Conservation (phyloP, 2,113 vertebrate genomes). For the Danionella cerebrum region DNA sequence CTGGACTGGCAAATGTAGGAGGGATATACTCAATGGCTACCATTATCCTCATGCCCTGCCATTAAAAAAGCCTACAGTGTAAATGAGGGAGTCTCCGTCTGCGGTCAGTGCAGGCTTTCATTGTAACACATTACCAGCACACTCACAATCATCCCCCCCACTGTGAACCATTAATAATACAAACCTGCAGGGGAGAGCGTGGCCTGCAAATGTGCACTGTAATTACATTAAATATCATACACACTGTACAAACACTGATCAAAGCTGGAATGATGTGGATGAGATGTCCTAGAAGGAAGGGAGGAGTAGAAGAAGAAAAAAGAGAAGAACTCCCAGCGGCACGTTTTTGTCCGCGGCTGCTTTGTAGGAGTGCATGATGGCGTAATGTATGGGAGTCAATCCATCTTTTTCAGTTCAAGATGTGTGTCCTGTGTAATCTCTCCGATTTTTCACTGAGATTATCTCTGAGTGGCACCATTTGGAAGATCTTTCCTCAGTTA, state of each 20-base stretch:
- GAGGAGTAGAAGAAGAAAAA: slow-evolving; percentile 23
- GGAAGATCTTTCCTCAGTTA: no score
- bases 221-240: slow-evolving; percentile 45
- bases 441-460: background rate
- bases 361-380: no score
- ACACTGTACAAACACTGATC: slow-evolving; percentile 42
- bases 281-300: slow-evolving; percentile 11
- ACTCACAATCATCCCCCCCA: slow-evolving; percentile 23
- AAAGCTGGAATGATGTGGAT: slow-evolving; percentile 30
- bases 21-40: slow-evolving; percentile 6
- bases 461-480: slow-evolving; percentile 4
- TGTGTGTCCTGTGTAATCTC: slow-evolving; percentile 18
- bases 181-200: slow-evolving; percentile 35
- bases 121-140: slow-evolving; percentile 7
- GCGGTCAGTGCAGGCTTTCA: slow-evolving; percentile 22
- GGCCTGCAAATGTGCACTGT: slow-evolving; percentile 26
- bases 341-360: no score
- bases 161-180: slow-evolving; percentile 33
- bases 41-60: background rate
- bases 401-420: slow-evolving; percentile 8
- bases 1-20: background rate
- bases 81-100: background rate
- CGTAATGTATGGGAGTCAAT: no score
- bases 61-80: slow-evolving; percentile 13
- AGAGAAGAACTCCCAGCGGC: no score